phyloP scores from a whole-genome alignment of 2,113 vertebrate species.

The Onychostoma macrolepis region DNA sequence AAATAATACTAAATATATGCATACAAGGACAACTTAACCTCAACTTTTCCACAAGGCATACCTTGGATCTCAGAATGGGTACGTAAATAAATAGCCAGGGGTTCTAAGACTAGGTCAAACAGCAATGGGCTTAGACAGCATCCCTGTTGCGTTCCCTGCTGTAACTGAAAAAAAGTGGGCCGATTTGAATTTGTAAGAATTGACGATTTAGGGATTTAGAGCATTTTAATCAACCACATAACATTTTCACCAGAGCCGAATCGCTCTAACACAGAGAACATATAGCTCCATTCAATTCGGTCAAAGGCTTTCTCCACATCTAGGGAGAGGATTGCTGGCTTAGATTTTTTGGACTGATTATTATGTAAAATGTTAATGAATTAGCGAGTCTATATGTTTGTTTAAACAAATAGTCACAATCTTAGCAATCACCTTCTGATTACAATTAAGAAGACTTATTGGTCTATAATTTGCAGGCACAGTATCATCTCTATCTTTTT shows the following conservation, averaged over 20 bases:
- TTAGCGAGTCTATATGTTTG: background rate
- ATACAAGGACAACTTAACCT: too few relatives aligned
- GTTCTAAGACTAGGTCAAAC: too few relatives aligned
- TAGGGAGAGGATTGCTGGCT: background rate
- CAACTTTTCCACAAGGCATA: too few relatives aligned
- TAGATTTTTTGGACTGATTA: background rate
- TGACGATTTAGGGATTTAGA: background rate
- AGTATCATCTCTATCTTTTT: background rate
- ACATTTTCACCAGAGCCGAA: background rate
- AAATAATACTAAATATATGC: too few relatives aligned
- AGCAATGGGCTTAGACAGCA: too few relatives aligned
- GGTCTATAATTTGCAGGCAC: too few relatives aligned
- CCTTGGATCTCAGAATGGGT: too few relatives aligned
- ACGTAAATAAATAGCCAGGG: too few relatives aligned
- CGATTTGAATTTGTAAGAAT: too few relatives aligned
- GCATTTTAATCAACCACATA: background rate
- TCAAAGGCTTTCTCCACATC: background rate
- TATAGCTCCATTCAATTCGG: background rate
- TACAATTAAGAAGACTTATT: too few relatives aligned
- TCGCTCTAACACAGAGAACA: background rate
- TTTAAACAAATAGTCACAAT: background rate
- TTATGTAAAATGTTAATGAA: background rate
- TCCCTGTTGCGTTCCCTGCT: too few relatives aligned
- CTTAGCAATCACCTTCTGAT: background rate
- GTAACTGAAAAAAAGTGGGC: too few relatives aligned